Base-by-base conservation (phyloP, 2,888 invertebrate genomes). In the Andrena dorsata region DNA sequence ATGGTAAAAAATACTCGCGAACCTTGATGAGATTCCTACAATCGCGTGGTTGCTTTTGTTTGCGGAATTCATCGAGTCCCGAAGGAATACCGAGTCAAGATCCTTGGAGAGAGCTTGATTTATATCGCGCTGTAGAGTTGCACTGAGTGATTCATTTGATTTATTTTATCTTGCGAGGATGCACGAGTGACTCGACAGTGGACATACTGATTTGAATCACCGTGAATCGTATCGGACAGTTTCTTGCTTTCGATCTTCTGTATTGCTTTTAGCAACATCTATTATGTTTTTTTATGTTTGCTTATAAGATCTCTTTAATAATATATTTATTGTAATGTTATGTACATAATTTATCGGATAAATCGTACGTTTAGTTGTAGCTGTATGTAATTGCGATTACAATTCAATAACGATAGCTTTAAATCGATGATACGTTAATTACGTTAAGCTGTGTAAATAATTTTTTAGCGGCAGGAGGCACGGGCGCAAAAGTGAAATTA, bases 101-200 rank as follows among this genome's bases (percentile, higher is more conserved):
- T 53, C 20, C n/a, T 2, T 16, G 35, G 41, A 30, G 63, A 63
- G 51, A 64, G 30, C 23, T 41, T 28, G 1, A 32, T 61, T 7
- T 51, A 63, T 70, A 70, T 63, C 23, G 30, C 28, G 41, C 47
- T 71, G 63, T 71, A 28, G 61, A n/a, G 32, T 75, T 68, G 61
- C 66, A 26, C 35, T 8, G 69, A 35, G 47, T 47, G 63, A 68
- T 41, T 41, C 16, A 16, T 63, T 76, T 20, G 47, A 71, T 70
- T 53, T 20, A 28, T 61, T n/a, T 41, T 41, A 16, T 51, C 23
- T 7, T 28, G 63, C 70, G 53, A 13, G 16, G 30, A 47, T 76
- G 66, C 23, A 28, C 4, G 35, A 16, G n/a, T 23, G 71, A 63
- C 53, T 56, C 41, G 23, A 28, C 2, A 56, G 20, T 56, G 10